Conservation (phyloP, 2,113 vertebrate species). For the Crotalus viridis region DNA sequence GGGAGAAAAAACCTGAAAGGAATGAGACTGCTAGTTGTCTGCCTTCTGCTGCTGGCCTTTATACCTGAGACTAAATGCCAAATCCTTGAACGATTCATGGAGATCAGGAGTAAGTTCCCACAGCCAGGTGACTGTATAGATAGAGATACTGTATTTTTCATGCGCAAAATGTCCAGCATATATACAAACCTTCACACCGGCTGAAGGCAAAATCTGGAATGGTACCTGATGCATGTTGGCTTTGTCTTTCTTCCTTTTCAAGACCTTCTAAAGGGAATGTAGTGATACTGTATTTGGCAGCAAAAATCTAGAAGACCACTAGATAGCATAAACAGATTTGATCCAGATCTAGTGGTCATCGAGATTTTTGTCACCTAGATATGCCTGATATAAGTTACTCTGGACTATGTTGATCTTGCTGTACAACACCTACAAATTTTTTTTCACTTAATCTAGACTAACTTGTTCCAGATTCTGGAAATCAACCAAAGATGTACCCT, state of each 20-base stretch:
- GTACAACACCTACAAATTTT: neutral
- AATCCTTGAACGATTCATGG: conserved; percentile 56
- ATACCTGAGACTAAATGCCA: conserved; percentile 32
- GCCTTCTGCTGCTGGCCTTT: conserved; percentile 70
- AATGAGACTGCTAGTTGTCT: conserved; percentile 57
- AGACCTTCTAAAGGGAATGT: neutral
- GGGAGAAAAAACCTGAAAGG: neutral
- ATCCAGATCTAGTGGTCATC: neutral
- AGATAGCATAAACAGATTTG: neutral
- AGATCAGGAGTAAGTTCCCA: conserved; percentile 70
- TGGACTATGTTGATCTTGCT: neutral
- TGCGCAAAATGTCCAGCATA: neutral
- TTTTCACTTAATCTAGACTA: neutral
- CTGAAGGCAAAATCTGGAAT: neutral
- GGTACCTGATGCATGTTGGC: neutral
- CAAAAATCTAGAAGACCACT: neutral
- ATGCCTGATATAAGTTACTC: neutral
- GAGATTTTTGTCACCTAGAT: neutral
- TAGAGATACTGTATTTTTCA: neutral
- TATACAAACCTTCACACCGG: neutral
- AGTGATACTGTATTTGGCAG: neutral
- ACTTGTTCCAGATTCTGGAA: neutral
- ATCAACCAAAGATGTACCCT: neutral
- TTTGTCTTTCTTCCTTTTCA: neutral
- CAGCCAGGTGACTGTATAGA: neutral